phyloP scores from a whole-genome alignment of 2,888 invertebrate species.

The Limenitis camilla region DNA sequence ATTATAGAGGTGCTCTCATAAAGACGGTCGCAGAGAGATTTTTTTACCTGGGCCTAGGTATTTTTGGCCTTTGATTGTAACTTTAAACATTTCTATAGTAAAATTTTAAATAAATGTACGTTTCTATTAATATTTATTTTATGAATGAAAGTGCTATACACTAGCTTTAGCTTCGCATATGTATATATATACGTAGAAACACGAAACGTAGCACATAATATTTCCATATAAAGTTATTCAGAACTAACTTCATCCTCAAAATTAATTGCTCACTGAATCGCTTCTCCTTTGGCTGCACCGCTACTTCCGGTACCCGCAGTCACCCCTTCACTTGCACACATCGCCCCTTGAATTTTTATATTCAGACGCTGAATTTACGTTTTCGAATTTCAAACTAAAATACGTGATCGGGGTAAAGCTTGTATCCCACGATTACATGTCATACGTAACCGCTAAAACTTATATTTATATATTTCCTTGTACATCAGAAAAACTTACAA shows the following conservation, averaged over 20 bases:
- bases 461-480: constrained; percentile 25
- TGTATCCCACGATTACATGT: constrained; percentile 45
- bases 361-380: constrained; percentile 59
- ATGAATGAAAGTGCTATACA: too few relatives aligned
- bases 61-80: too few relatives aligned
- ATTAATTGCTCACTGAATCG: constrained; percentile 8
- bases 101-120: too few relatives aligned
- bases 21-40: too few relatives aligned
- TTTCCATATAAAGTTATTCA: too few relatives aligned
- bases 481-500: neutral
- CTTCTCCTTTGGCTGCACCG: constrained; percentile 9
- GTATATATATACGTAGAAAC: too few relatives aligned
- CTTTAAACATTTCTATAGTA: too few relatives aligned
- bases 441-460: constrained; percentile 36
- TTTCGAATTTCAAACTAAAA: constrained; percentile 57
- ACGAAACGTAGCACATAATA: too few relatives aligned
- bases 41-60: too few relatives aligned
- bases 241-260: neutral
- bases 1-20: too few relatives aligned
- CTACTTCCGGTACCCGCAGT: constrained; percentile 30
- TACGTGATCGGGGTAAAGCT: constrained; percentile 53
- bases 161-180: too few relatives aligned
- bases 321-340: constrained; percentile 35
- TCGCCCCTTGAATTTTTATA: constrained; percentile 51
- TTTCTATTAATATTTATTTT: too few relatives aligned